Base-by-base conservation (phyloP, 2,797 vertebrate species). In the Gymnothorax reevesii region DNA sequence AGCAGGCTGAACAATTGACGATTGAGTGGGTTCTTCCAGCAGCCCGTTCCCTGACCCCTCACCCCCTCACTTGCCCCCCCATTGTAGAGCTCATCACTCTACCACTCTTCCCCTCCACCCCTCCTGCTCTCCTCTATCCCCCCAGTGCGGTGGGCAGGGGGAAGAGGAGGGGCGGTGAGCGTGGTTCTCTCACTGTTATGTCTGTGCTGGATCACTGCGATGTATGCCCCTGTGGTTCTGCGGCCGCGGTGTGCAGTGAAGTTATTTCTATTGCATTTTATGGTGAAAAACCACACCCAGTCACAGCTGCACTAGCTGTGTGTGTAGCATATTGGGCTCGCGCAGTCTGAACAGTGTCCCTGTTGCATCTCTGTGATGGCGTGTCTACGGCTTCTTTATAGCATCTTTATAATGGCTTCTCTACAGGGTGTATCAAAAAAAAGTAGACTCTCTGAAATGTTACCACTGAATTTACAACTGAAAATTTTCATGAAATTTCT, bases 141-240 rank as follows among this genome's bases (percentile, higher is more conserved):
- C 90, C 92, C 94, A 89, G 88, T 92, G 93, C 89, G 83, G 91
- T 94, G 94, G 95, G 93, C 92, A 91, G 94, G 94, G 93, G 94
- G 83, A 59, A 77, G 83, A 86, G 82, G 83, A 60, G 33, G 87
- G 85, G 88, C 71, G 87, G 89, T 90, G 92, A 96, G 94, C 92
- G 95, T 97, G 96, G 96, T 95, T 95, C 95, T 94, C 87, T 92
- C 93, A 96, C 94, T 96, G 96, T 97, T 94, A 91, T 95, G 96
- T 95, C 95, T 96, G 93, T 93, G 96, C 96, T 95, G 95, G 95
- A 91, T 92, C 89, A 87, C 87, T 88, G 91, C 91, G 93, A 94
- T 91, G 93, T 93, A 92, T 90, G 91, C 88, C 92, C 85, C 93
- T 92, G 92, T 89, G 84, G 87, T 89, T 75, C 88, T 91, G 88